Evolutionary conservation across 2,113 vertebrate species (phyloP).

Genomic region (Notothenia rossii): DNA sequence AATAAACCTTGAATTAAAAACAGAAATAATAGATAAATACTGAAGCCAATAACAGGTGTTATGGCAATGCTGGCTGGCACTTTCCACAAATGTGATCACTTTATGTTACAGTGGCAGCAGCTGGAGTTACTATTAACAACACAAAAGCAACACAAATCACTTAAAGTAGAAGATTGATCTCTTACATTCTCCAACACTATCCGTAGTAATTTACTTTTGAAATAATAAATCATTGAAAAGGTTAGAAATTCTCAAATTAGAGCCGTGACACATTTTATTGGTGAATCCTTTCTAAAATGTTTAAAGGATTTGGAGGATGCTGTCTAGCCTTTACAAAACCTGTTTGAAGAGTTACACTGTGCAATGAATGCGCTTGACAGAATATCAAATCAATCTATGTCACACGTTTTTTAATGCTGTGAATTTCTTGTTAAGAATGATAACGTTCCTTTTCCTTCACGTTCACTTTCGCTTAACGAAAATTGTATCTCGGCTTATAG

Average conservation of each 20-base stretch:
- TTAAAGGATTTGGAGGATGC: slow-evolving; percentile 24
- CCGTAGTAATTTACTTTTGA: slow-evolving; percentile 1
- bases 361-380: neutral
- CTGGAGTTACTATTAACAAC: neutral
- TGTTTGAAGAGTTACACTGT: slow-evolving; percentile 32
- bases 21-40: too few species aligned
- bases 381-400: slow-evolving; percentile 42
- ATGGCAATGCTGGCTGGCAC: too few species aligned
- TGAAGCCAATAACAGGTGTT: neutral
- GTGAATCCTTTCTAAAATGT: slow-evolving; percentile 26
- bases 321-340: slow-evolving; percentile 24
- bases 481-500: slow-evolving; percentile 25
- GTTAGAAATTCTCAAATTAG: slow-evolving; percentile 38
- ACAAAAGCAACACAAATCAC: neutral
- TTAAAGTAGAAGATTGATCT: neutral
- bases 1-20: too few species aligned
- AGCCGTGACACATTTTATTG: slow-evolving; percentile 42
- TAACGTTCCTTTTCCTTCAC: slow-evolving; percentile 4
- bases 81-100: neutral
- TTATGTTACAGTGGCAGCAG: neutral
- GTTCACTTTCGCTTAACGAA: slow-evolving; percentile 5
- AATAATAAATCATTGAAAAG: slow-evolving; percentile 35
- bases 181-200: neutral
- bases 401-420: slow-evolving; percentile 9
- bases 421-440: slow-evolving; percentile 21